Evolutionary conservation across 2,113 vertebrate species (phyloP).

Genomic region (Coptodon rendalli): DNA sequence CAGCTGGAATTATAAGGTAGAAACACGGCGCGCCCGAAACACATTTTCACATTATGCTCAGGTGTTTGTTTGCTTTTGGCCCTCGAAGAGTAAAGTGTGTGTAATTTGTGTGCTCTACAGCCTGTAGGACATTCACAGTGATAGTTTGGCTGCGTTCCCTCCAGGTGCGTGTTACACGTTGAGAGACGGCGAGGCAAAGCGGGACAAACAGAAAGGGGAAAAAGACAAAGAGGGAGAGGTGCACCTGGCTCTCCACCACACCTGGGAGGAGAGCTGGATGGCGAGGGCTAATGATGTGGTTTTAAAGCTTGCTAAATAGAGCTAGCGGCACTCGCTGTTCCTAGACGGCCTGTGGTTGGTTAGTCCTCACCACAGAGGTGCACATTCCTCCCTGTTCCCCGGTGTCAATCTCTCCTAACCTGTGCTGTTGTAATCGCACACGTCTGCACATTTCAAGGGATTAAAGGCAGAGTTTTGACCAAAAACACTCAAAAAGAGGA

Average conservation of each 20-base stretch:
- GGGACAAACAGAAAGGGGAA: neutral
- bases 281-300: conserved; percentile 15
- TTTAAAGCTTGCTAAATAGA: conserved; percentile 18
- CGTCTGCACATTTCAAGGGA: neutral
- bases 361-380: neutral
- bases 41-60: conserved; percentile 28
- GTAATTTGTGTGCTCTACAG: conserved; percentile 10
- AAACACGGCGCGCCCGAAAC: neutral
- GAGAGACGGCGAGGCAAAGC: neutral
- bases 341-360: neutral
- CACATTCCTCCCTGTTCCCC: neutral
- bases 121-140: neutral
- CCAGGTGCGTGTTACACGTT: conserved; percentile 4
- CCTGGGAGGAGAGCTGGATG: conserved; percentile 11
- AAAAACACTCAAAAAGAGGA: neutral
- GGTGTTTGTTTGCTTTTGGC: conserved; percentile 26
- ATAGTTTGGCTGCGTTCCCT: conserved; percentile 14
- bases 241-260: conserved; percentile 43
- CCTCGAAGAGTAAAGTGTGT: conserved; percentile 22
- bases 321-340: neutral
- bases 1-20: conserved; percentile 19
- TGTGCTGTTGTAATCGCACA: neutral
- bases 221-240: neutral
- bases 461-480: neutral
- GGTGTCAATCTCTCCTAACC: neutral